Base-by-base conservation (phyloP, 1,140 invertebrate genomes). In the Vanessa atalanta region DNA sequence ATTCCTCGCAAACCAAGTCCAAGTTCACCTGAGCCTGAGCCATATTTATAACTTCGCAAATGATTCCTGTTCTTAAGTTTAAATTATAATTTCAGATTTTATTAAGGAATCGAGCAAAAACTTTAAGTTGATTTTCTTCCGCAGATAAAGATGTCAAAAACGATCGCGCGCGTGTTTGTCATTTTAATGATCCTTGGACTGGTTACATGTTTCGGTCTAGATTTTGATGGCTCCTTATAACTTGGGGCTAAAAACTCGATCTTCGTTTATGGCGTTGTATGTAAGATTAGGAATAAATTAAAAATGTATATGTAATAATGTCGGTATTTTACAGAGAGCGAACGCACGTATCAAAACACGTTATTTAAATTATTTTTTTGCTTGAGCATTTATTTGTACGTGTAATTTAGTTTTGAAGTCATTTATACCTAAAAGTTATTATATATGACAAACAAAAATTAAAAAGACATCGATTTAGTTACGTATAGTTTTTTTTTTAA, bases 71-170 rank as follows among this genome's bases (percentile, higher is more conserved):
- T 74, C 50, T 47, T 50, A 63, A 47, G n/a, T 65, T 31, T n/a
- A 16, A 69, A 74, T 74, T 69, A 74, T 63, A 74, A 74, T 74
- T 69, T 69, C 72, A 74, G 66, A 73, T 64, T 73, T 73, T 73
- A 69, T 73, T 69, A 68, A 68, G 48, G 60, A 74, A 69, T 53
- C 57, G 55, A 61, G 12, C 48, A 74, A 69, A 69, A 74, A 74
- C 23, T 63, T 16, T 47, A 48, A 74, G 66, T 69, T 69, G 72
- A 74, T 74, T 70, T 69, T 74, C 66, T 74, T 74, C 66, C 72
- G 72, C 72, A 47, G 72, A 74, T 73, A 73, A 73, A 73, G 72
- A 69, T 60, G 72, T 69, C 72, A 74, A 69, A 74, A 74, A 74
- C 72, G 72, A 74, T 65, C 57, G 47, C 47, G 57, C 72, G 65